phyloP scores from a whole-genome alignment of 2,797 vertebrate genomes.

The Parauchenoglanis ngamensis region DNA sequence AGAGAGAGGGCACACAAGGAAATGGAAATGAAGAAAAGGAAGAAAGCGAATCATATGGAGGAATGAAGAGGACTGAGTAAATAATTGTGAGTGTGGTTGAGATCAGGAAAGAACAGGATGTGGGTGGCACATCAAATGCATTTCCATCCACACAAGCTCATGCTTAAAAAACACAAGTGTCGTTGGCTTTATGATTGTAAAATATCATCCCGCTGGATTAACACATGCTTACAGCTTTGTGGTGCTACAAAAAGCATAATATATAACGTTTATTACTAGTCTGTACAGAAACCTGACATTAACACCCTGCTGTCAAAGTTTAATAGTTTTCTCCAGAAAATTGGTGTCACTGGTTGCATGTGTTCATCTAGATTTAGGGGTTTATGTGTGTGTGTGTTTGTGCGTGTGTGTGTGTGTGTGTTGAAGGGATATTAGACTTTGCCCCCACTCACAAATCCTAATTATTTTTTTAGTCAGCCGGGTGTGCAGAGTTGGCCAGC shows the following conservation, averaged over 20 bases:
- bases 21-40: background rate
- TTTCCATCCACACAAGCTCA: constrained; percentile 26
- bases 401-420: background rate
- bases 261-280: constrained; percentile 7
- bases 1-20: constrained; percentile 30
- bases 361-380: constrained; percentile 36
- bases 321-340: constrained; percentile 4
- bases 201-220: constrained; percentile 23
- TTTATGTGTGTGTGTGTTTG: background rate
- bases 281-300: background rate
- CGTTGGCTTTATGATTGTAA: constrained; percentile 1
- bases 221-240: constrained; percentile 1
- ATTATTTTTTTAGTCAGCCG: constrained; percentile 64
- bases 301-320: constrained; percentile 11
- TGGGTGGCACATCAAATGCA: constrained; percentile 25
- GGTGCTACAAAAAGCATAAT: constrained; percentile 5
- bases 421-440: constrained; percentile 45
- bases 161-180: background rate
- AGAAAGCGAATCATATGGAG: constrained; percentile 22
- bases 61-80: background rate
- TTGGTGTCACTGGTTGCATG: constrained; percentile 28
- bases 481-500: constrained; percentile 62
- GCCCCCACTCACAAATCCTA: constrained; percentile 55
- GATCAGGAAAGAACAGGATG: constrained; percentile 26
- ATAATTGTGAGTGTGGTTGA: constrained; percentile 10